Percentiles rank a stretch among this genome's conserved stretches.
Conservation (phyloP, 2,888 invertebrate genomes). For the Acleris literana region DNA sequence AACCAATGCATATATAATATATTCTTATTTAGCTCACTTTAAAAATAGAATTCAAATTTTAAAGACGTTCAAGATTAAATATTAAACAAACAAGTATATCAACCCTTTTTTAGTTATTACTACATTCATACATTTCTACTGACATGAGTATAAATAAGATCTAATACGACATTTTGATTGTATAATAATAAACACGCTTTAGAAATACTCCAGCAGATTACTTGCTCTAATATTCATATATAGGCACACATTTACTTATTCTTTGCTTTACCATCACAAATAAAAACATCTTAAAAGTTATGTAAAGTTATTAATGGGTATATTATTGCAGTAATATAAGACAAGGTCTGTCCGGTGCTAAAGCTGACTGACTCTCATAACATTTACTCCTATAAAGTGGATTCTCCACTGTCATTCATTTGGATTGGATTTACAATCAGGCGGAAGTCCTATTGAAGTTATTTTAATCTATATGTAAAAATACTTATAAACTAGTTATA, state of each 20-base stretch:
- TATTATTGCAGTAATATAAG: no score
- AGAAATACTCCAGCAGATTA: background rate
- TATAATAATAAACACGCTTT: background rate
- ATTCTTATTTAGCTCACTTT: no score
- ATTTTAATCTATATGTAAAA: conserved; percentile 25
- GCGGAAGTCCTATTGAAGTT: conserved; percentile 23
- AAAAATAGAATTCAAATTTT: no score
- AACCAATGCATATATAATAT: no score
- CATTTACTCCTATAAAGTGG: conserved; percentile 1
- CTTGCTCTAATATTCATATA: no score
- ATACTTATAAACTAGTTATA: conserved; percentile 19
- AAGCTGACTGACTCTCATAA: background rate
- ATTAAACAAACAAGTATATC: no score
- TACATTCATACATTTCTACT: background rate
- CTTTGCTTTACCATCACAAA: no score
- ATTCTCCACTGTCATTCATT: conserved; percentile 9
- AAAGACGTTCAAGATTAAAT: no score
- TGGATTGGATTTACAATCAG: conserved; percentile 23
- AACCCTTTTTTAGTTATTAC: background rate
- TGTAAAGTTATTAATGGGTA: no score
- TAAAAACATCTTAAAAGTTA: no score
- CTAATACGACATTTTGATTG: background rate
- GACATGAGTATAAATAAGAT: conserved; percentile 2
- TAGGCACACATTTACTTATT: no score
- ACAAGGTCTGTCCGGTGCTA: no score